These are phyloP conservation scores for Zaprionus lineosus DNA, from an alignment of 2,888 invertebrate genomes.

Conservation along the genomic window DNA sequence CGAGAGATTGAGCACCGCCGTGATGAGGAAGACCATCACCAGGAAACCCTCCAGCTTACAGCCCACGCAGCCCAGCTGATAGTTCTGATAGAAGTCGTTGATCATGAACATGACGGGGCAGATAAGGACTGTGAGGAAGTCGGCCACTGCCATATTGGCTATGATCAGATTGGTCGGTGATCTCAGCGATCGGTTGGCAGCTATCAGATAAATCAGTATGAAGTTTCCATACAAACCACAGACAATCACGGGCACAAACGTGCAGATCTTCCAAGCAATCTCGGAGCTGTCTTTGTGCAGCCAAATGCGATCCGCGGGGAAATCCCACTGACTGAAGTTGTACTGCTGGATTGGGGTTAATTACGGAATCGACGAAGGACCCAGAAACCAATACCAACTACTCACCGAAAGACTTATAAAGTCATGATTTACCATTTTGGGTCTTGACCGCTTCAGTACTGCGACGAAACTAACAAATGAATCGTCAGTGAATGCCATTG, in stretches of 20 bases:
- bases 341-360: slow-evolving; percentile 80
- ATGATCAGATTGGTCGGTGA: slow-evolving; percentile 89
- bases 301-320: slow-evolving; percentile 87
- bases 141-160: slow-evolving; percentile 89
- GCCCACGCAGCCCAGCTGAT: slow-evolving; percentile 88
- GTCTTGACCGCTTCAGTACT: slow-evolving; percentile 4
- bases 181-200: slow-evolving; percentile 86
- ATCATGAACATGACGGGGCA: slow-evolving; percentile 91
- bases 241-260: slow-evolving; percentile 86
- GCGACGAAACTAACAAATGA: slow-evolving; percentile 44
- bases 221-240: slow-evolving; percentile 88
- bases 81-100: slow-evolving; percentile 90
- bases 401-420: slow-evolving; percentile 29
- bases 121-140: slow-evolving; percentile 86
- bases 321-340: slow-evolving; percentile 77
- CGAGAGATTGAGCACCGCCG: slow-evolving; percentile 90
- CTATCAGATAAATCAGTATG: slow-evolving; percentile 86
- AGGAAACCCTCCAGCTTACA: slow-evolving; percentile 91
- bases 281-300: slow-evolving; percentile 85
- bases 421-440: slow-evolving; percentile 35
- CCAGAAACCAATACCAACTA: not conserved
- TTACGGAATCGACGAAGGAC: too few species aligned
- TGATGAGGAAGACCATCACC: slow-evolving; percentile 89
- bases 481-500: too few species aligned
- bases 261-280: slow-evolving; percentile 85